These are phyloP conservation scores for Meleagris gallopavo DNA, from an alignment of 2,113 vertebrate species.

Conservation along the genomic window DNA sequence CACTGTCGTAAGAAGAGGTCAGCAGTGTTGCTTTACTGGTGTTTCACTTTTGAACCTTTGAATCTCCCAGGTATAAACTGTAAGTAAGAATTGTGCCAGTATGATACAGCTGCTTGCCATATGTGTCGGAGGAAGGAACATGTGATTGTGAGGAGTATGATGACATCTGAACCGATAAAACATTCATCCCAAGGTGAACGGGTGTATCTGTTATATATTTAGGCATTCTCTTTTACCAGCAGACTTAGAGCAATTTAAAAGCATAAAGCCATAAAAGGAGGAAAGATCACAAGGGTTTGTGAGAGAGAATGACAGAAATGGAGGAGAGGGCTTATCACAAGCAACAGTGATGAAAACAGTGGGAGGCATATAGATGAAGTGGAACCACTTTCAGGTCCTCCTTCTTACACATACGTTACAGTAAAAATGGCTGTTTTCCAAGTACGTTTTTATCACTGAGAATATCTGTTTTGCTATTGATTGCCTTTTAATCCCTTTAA, in stretches of 20 bases:
- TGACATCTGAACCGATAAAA: conserved; percentile 55
- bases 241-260: conserved; percentile 40
- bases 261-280: conserved; percentile 17
- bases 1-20: not conserved
- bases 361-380: conserved; percentile 43
- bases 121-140: conserved; percentile 22
- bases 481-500: not conserved
- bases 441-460: not conserved
- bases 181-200: conserved; percentile 59
- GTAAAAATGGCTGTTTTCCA: conserved; percentile 17
- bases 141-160: conserved; percentile 45
- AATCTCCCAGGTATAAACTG: not conserved
- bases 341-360: conserved; percentile 53
- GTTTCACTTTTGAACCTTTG: conserved; percentile 6
- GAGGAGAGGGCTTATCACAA: conserved; percentile 15
- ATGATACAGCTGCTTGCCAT: conserved; percentile 49
- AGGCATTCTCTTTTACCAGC: conserved; percentile 13
- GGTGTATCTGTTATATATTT: conserved; percentile 66
- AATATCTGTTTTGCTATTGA: not conserved
- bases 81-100: not conserved
- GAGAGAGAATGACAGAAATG: conserved; percentile 34
- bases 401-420: not conserved
- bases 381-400: conserved; percentile 8
- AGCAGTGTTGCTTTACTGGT: not conserved
- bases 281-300: conserved; percentile 13